Base-by-base conservation (phyloP, 1,140 invertebrate genomes). In the Drosophila micromelanica region DNA sequence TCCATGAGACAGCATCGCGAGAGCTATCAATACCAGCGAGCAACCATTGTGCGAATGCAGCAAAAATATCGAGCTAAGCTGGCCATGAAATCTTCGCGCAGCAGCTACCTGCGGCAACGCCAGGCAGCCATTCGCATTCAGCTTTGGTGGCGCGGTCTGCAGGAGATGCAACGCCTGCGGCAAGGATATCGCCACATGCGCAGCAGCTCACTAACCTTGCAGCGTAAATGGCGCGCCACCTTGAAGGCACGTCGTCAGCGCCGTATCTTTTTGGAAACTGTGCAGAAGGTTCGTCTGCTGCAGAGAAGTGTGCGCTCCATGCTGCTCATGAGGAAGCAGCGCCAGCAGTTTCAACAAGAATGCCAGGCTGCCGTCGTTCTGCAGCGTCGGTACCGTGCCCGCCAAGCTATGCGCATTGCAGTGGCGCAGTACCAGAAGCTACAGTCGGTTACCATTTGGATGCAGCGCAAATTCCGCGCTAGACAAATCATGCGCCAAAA, bases 341-440 rank as follows among this genome's bases (percentile, higher is more conserved):
- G 78, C 1, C 30, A 7, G 1, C 32, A 80, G 5, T 95, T 92
- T 77, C 73, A 93, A 13, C 60, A 68, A 17, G 63, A 93, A 15
- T 91, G 92, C 4, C 13, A 73, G 11, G 90, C 92, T 7, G 90
- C 90, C 23, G 72, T 93, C 12, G 46, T 76, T 0, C 73, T 95
- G n/a, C 95, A 96, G 79, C 73, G 59, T 2, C 93, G 91, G 62
- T 95, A 92, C 80, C 93, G 92, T 69, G 92, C 92, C 15, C 76
- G 71, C 3, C 70, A 92, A 49, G 77, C 71, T 5, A 64, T 86
- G 49, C 86, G 92, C 48, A 49, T 27, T 20, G 56, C 84, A 1
- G 85, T 79, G n/a, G 59, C 46, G 11, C 64, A 92, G 17, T 94
- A 91, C 79, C 68, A 92, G 17, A 49, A 67, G 7, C 54, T 93